Percentiles rank a stretch among this genome's conserved stretches.
Conservation (phyloP, 2,797 vertebrate species). For the Acipenser ruthenus region DNA sequence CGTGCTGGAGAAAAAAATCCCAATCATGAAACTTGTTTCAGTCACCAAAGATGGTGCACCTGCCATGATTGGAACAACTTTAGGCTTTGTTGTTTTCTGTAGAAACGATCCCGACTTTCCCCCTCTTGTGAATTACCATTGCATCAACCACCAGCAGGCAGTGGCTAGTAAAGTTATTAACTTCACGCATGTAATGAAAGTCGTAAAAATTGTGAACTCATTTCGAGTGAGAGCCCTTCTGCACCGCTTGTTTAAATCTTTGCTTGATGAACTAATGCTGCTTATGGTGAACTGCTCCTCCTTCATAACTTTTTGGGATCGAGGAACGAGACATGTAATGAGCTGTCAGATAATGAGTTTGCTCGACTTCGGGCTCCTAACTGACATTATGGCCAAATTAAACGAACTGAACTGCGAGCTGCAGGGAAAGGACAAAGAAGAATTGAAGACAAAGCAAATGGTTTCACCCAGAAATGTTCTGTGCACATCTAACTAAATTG, state of each 20-base stretch:
- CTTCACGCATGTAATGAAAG: conserved; percentile 20
- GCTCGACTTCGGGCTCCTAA: conserved; percentile 17
- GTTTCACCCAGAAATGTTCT: conserved; percentile 12
- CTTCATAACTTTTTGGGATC: conserved; percentile 5
- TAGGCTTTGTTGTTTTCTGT: conserved; percentile 13
- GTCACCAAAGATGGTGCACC: conserved; percentile 15
- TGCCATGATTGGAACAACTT: conserved; percentile 6
- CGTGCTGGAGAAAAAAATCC: conserved; percentile 11
- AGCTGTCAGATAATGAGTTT: conserved; percentile 20
- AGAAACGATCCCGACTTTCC: conserved; percentile 19
- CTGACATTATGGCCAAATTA: conserved; percentile 17
- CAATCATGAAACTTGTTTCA: conserved; percentile 17
- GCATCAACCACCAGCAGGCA: conserved; percentile 17
- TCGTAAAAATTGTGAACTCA: conserved; percentile 21
- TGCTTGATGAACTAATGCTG: conserved; percentile 14
- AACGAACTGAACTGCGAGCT: conserved; percentile 16
- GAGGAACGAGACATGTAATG: conserved; percentile 17
- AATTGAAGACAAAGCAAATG: conserved; percentile 5
- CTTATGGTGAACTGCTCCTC: conserved; percentile 5
- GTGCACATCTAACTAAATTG: conserved; percentile 15
- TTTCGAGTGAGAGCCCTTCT: conserved; percentile 14
- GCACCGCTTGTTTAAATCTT: conserved; percentile 12
- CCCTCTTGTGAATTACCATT: conserved; percentile 18
- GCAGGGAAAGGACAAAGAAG: conserved; percentile 7
- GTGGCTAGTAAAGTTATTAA: conserved; percentile 20